Base-by-base conservation (phyloP, 2,113 vertebrate species). In the Trichomycterus rosablanca region DNA sequence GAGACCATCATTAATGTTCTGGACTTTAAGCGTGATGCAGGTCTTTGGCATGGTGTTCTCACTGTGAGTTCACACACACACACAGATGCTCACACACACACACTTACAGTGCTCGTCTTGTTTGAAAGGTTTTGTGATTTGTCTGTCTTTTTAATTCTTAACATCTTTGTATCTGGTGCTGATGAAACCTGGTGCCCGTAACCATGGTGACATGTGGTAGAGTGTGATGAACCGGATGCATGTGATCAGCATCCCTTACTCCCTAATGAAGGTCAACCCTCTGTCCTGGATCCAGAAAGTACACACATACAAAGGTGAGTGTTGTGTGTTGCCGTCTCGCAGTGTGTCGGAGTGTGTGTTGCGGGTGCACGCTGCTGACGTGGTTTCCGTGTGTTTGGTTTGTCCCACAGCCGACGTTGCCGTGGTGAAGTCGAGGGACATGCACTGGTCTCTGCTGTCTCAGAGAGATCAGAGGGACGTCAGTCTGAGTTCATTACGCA, bases 281-380 rank as follows among this genome's bases (percentile, higher is more conserved):
- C 89, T 97, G 50, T 97, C 94, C 72, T 98, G 95, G 95, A 95
- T 98, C 70, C 94, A 97, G 86, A 97, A 97, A 73, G 94, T 97
- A 63, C 92, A 91, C 62, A 78, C 66, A 0, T 97, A 92, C 71
- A 97, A 97, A 95, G 94, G 95, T 98, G 77, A 77, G 51, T 18
- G 9, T 6, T 4, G 35, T 0, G 3, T 48, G 7, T 15, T 56
- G 18, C 5, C 39, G 15, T 22, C 15, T 28, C 7, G 9, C 16
- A 20, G 44, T 53, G 14, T 55, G 24, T 28, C 5, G 42, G 50
- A 57, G 15, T 42, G 64, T 63, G 49, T 28, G 64, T n/a, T 30
- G 54, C 51, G 10, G 63, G 24, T 37, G 4, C 20, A 10, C 18
- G 15, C 18, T 37, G 3, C 3, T 54, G 52, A 18, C 26, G 35